Percentiles rank a stretch among this genome's conserved stretches.
Evolutionary conservation across 2,113 vertebrate species (phyloP).

Genomic region (Notiomystis cincta): DNA sequence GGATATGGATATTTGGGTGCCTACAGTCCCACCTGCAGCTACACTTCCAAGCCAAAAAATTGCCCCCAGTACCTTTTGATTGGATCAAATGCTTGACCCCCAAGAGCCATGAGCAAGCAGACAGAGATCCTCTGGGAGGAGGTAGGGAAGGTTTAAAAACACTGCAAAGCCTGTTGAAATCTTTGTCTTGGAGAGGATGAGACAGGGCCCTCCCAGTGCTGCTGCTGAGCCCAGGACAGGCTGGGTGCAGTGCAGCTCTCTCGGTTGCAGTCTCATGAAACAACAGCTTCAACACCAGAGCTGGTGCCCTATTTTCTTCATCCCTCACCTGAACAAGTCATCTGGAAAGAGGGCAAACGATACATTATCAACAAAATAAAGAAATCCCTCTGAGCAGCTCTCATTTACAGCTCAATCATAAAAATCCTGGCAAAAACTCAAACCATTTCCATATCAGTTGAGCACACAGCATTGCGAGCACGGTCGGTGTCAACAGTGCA

Average conservation of each 20-base stretch:
- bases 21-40: background rate
- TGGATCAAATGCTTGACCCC: background rate
- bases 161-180: background rate
- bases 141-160: background rate
- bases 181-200: background rate
- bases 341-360: background rate
- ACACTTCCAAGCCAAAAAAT: background rate
- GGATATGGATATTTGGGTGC: background rate
- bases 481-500: background rate
- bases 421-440: background rate
- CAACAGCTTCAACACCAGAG: background rate
- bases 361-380: background rate
- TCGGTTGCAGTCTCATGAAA: background rate
- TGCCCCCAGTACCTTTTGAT: background rate
- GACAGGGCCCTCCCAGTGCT: background rate
- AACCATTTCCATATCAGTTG: background rate
- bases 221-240: fast-evolving
- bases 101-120: background rate
- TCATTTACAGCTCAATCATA: background rate
- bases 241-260: background rate
- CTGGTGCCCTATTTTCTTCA: background rate
- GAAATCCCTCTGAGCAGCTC: background rate
- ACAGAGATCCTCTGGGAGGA: background rate
- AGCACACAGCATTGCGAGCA: background rate
- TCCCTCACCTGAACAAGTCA: background rate